Percentiles rank a stretch among this genome's conserved stretches.
phyloP scores from a whole-genome alignment of 2,797 vertebrate genomes.

The Schizopygopsis pylzovi region DNA sequence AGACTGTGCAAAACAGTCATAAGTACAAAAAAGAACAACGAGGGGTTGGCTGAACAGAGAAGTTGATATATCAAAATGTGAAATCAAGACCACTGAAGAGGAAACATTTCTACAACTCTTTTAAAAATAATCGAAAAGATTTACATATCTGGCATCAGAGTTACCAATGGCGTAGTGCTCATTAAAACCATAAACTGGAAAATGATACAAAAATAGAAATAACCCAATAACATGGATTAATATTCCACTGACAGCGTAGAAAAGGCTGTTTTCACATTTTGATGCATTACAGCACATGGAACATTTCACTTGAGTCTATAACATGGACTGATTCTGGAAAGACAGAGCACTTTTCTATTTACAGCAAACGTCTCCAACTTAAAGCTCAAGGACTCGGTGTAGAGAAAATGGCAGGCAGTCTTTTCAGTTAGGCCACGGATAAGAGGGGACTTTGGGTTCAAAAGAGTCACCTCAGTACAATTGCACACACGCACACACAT shows the following conservation, averaged over 20 bases:
- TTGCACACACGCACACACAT: conserved; percentile 62
- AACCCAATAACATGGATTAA: conserved; percentile 48
- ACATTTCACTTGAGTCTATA: conserved; percentile 54
- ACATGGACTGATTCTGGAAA: conserved; percentile 51
- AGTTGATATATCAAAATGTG: conserved; percentile 64
- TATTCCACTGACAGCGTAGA: conserved; percentile 51
- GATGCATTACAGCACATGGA: conserved; percentile 49
- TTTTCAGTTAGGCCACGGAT: conserved; percentile 64
- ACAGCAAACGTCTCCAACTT: conserved; percentile 71
- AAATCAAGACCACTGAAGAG: conserved; percentile 60
- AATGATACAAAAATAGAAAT: conserved; percentile 64
- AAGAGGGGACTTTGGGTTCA: conserved; percentile 65
- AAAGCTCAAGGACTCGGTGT: conserved; percentile 65
- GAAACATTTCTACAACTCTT: conserved; percentile 36
- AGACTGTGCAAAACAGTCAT: conserved; percentile 73
- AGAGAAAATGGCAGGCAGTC: conserved; percentile 61
- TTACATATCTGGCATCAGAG: conserved; percentile 17
- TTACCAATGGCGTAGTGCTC: conserved; percentile 36
- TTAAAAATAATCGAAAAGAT: conserved; percentile 35
- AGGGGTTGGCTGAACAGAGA: conserved; percentile 36
- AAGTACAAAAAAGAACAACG: conserved; percentile 60
- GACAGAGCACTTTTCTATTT: conserved; percentile 65
- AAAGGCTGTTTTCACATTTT: conserved; percentile 61
- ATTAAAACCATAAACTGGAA: conserved; percentile 49
- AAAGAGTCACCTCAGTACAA: conserved; percentile 66